These are phyloP conservation scores for Himalopsyche japonica DNA, from an alignment of 2,888 invertebrate species.

Conservation along the genomic window DNA sequence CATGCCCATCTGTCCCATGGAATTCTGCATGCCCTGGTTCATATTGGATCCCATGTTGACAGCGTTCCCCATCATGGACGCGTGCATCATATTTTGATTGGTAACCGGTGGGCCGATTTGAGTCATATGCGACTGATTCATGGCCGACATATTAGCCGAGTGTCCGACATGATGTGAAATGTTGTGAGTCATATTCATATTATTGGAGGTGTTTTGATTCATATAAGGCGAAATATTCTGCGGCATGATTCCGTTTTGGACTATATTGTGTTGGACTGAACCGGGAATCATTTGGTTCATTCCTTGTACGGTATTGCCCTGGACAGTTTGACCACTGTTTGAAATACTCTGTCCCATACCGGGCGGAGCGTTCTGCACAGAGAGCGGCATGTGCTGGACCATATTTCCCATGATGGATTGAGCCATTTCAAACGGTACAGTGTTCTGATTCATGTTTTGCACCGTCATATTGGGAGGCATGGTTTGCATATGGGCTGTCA, in stretches of 20 bases:
- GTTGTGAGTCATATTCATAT: slow-evolving; percentile 13
- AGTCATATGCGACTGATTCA: slow-evolving; percentile 8
- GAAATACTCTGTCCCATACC: slow-evolving; percentile 21
- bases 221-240: slow-evolving; percentile 23
- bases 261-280: slow-evolving; percentile 9
- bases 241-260: not conserved
- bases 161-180: slow-evolving; percentile 30
- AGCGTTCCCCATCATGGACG: slow-evolving; percentile 8
- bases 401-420: not conserved
- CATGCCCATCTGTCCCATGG: slow-evolving; percentile 30
- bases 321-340: not conserved
- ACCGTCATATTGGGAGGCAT: slow-evolving; percentile 2
- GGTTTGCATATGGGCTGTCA: slow-evolving; percentile 1
- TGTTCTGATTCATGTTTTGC: not conserved
- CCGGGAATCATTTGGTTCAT: slow-evolving; percentile 23
- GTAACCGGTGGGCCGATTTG: slow-evolving; percentile 5
- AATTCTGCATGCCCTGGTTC: slow-evolving; percentile 22
- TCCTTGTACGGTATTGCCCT: slow-evolving; percentile 22
- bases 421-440: not conserved
- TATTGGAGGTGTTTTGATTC: slow-evolving; percentile 15
- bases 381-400: not conserved
- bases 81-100: slow-evolving; percentile 8
- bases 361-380: not conserved
- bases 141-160: not conserved
- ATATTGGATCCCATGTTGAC: slow-evolving; percentile 7